Percentiles rank a stretch among this genome's conserved stretches.
phyloP scores from a whole-genome alignment of 2,113 vertebrate genomes.

The Festucalex cinctus region DNA sequence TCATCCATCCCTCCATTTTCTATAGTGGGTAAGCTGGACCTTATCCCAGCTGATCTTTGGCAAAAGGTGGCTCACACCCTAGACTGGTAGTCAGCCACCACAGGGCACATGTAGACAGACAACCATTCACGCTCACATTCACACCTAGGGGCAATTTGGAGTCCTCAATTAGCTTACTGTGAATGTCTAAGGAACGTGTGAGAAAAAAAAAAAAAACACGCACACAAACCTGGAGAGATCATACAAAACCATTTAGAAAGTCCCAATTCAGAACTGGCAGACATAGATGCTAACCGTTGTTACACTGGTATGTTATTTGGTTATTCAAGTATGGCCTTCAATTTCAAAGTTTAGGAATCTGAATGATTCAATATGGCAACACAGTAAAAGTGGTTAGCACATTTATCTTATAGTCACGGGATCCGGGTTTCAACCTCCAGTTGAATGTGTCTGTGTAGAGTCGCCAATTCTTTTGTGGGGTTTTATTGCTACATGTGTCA shows the following conservation, averaged over 20 bases:
- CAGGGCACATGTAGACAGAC: no score
- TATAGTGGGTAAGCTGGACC: neutral
- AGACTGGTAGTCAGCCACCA: neutral
- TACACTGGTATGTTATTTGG: neutral
- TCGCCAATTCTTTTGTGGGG: constrained; percentile 45
- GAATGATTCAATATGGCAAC: neutral
- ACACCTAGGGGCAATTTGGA: neutral
- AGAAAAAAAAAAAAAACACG: neutral
- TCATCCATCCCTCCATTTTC: neutral
- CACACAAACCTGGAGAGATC: neutral
- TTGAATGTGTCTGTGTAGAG: neutral
- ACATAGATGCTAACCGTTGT: neutral
- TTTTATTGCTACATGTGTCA: constrained; percentile 72
- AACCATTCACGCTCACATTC: neutral
- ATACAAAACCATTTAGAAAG: neutral
- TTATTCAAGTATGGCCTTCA: neutral
- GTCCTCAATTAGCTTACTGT: neutral
- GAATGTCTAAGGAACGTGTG: neutral
- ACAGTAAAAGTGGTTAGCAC: neutral
- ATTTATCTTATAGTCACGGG: neutral
- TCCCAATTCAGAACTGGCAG: neutral
- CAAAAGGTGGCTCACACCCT: neutral
- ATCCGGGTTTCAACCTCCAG: neutral
- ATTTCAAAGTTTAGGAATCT: neutral
- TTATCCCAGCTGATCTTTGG: neutral